A percentile compares a stretch with the other conserved stretches of the same genome.
Conservation (phyloP, 2,797 vertebrate species). For the Cirrhinus mrigala region DNA sequence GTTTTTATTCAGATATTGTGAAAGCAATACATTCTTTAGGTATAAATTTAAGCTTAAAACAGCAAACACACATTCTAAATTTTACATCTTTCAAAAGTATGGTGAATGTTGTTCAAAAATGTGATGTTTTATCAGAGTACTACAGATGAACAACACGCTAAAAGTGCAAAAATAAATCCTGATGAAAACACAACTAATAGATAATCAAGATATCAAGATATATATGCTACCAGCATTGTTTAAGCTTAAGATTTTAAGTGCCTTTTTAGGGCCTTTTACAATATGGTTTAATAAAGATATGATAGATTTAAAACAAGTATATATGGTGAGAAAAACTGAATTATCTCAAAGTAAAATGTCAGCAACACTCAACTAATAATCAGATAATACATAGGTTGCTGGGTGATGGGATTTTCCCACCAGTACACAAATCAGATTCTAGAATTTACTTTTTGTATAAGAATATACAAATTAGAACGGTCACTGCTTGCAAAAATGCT, state of each 20-base stretch:
- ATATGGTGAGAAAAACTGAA: too few species aligned
- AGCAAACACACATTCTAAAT: not conserved
- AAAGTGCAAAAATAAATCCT: not conserved
- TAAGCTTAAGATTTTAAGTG: not conserved
- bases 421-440: not conserved
- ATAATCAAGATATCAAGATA: not conserved
- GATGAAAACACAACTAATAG: not conserved
- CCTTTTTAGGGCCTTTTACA: not conserved
- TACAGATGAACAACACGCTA: not conserved
- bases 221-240: not conserved
- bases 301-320: not conserved
- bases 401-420: not conserved
- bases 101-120: not conserved
- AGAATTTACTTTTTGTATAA: not conserved
- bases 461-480: not conserved
- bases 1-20: not conserved
- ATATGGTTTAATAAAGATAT: not conserved
- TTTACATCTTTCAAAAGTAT: not conserved
- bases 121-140: not conserved
- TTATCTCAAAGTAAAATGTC: not conserved
- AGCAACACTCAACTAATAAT: not conserved
- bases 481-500: not conserved
- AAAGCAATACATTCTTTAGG: conserved; percentile 8
- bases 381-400: not conserved
- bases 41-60: not conserved